Percentiles rank a stretch among this genome's conserved stretches.
These are phyloP conservation scores for Cebuella pygmaea DNA, from an alignment of 2,797 vertebrate genomes.

Conservation along the genomic window DNA sequence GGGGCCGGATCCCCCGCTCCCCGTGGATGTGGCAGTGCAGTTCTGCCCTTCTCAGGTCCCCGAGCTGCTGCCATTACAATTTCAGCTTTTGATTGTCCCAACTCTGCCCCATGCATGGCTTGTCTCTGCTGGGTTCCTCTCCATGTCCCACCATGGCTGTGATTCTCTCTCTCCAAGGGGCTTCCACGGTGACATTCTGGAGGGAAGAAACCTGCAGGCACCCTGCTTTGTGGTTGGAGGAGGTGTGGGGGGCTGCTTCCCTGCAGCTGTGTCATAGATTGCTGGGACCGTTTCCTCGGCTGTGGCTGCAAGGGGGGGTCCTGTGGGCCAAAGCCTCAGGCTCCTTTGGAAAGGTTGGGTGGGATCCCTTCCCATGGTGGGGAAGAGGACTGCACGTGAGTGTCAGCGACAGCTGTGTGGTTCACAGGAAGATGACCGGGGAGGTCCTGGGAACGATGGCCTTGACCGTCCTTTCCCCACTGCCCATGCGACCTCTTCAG, in stretches of 20 bases:
- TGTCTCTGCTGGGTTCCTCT: neutral
- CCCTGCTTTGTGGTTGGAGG: neutral
- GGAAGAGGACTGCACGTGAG: neutral
- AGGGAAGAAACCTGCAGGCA: neutral
- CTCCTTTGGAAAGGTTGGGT: neutral
- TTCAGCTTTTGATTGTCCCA: neutral
- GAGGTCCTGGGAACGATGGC: neutral
- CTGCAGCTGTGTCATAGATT: neutral
- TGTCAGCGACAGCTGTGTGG: neutral
- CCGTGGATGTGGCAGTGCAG: fast-evolving
- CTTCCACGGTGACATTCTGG: neutral
- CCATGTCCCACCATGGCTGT: neutral
- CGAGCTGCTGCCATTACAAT: fast-evolving
- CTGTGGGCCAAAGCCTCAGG: neutral
- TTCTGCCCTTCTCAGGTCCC: neutral
- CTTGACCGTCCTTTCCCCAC: neutral
- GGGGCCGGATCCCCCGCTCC: neutral
- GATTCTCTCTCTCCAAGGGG: neutral
- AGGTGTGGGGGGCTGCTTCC: neutral
- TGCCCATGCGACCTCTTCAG: neutral
- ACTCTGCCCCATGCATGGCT: neutral
- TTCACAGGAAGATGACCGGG: neutral
- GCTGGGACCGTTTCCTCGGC: neutral
- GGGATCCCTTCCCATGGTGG: fast-evolving
- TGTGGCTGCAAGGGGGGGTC: neutral